Evolutionary conservation across 2,888 invertebrate genomes (phyloP).

Genomic region (Diachrysia chrysitis): DNA sequence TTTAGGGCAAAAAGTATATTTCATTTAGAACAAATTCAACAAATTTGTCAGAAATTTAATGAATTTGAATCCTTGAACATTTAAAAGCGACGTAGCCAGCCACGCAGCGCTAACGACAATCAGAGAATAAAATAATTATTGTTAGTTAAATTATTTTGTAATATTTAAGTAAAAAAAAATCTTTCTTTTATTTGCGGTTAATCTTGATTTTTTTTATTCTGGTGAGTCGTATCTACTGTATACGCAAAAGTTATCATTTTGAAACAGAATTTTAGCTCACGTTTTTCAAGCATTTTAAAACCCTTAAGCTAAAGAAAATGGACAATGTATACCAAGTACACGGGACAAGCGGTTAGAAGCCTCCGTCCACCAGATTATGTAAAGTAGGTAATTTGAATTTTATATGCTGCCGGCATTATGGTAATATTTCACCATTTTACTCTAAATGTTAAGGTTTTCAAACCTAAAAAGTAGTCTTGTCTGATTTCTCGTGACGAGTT

Average conservation of each 20-base stretch:
- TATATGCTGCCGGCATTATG: slow-evolving; percentile 59
- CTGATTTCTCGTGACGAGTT: background rate
- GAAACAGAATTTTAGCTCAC: slow-evolving; percentile 1
- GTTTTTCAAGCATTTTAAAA: background rate
- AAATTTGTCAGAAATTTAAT: no score
- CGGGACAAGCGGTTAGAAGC: slow-evolving; percentile 31
- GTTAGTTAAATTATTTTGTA: no score
- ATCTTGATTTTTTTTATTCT: no score
- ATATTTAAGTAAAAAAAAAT: no score
- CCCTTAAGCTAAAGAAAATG: slow-evolving; percentile 2
- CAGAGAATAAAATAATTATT: no score
- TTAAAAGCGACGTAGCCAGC: no score
- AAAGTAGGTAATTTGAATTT: slow-evolving; percentile 67
- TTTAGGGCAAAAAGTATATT: no score
- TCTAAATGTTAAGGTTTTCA: slow-evolving; percentile 42
- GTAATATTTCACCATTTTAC: slow-evolving; percentile 54
- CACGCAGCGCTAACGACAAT: no score
- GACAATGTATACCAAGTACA: slow-evolving; percentile 12
- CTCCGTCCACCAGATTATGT: slow-evolving; percentile 59
- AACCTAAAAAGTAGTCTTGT: background rate
- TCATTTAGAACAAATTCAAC: no score
- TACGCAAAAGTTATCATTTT: background rate
- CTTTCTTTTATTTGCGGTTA: no score
- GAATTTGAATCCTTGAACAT: no score
- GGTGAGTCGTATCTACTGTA: no score